Percentiles rank a stretch among this genome's conserved stretches.
These are phyloP conservation scores for Heteromyza rotundicornis DNA, from an alignment of 2,888 invertebrate species.

Conservation along the genomic window DNA sequence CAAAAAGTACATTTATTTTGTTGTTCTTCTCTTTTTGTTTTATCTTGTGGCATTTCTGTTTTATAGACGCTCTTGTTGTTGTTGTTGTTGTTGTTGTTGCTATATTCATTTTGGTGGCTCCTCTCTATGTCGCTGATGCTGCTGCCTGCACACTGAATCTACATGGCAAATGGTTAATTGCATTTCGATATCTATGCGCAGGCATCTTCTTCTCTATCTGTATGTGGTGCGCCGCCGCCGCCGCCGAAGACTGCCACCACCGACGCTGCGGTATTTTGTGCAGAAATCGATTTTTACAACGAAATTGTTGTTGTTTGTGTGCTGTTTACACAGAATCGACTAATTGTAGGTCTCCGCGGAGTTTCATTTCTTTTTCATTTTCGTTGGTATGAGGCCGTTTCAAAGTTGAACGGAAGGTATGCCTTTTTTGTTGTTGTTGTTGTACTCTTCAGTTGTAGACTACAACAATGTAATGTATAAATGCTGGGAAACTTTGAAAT, in stretches of 20 bases:
- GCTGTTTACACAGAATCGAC: constrained; percentile 47
- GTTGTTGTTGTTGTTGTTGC: not conserved
- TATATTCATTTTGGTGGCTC: too few species aligned
- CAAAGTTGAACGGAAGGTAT: too few species aligned
- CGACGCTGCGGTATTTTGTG: not conserved
- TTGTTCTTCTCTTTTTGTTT: constrained; percentile 7
- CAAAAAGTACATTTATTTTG: constrained; percentile 3
- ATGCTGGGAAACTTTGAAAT: constrained; percentile 2
- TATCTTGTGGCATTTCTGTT: constrained; percentile 28
- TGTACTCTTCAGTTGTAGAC: constrained; percentile 7
- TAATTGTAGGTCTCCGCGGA: constrained; percentile 45
- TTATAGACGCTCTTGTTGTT: constrained; percentile 2
- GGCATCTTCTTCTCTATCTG: too few species aligned
- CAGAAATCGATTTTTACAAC: constrained; percentile 43
- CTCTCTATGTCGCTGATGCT: too few species aligned
- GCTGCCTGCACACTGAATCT: not conserved
- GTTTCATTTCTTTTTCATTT: constrained; percentile 7
- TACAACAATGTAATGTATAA: not conserved
- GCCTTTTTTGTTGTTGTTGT: constrained; percentile 15
- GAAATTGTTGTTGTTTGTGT: constrained; percentile 41
- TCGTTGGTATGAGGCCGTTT: constrained; percentile 17
- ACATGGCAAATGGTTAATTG: constrained; percentile 58
- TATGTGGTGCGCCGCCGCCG: not conserved
- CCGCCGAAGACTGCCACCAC: not conserved
- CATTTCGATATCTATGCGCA: constrained; percentile 60